Evolutionary conservation across 1,140 invertebrate genomes (phyloP).

Genomic region (Pentalonia nigronervosa): DNA sequence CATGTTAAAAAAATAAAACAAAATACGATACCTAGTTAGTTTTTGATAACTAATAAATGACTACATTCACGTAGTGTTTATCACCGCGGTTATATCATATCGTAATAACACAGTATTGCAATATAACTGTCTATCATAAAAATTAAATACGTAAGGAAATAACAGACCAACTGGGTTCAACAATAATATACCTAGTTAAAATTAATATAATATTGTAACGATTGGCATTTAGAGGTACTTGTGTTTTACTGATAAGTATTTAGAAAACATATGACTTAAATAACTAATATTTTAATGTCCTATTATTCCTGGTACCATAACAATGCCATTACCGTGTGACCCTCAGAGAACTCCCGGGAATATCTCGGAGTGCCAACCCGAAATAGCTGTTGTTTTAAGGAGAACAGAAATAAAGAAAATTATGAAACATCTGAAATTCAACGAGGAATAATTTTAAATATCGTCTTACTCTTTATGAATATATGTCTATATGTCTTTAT

Average conservation of each 20-base stretch:
- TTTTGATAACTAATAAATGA: not conserved
- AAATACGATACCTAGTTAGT: not conserved
- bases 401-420: not conserved
- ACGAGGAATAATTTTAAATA: not conserved
- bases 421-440: not conserved
- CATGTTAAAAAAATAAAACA: not conserved
- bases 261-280: too few species aligned
- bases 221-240: not conserved
- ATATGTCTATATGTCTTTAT: too few species aligned
- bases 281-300: too few species aligned
- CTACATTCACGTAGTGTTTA: not conserved
- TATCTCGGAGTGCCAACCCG: too few species aligned
- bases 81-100: not conserved
- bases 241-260: not conserved
- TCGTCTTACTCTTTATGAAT: not conserved
- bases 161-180: not conserved
- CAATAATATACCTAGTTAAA: not conserved
- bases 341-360: too few species aligned
- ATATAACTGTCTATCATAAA: not conserved
- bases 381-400: not conserved
- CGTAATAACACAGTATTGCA: not conserved
- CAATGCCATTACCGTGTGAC: too few species aligned
- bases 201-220: not conserved
- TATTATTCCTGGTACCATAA: too few species aligned
- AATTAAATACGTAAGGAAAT: too few species aligned